A percentile compares a stretch with the other conserved stretches of the same genome.
Conservation (phyloP, 1,140 invertebrate genomes). For the Drosophila takahashii region DNA sequence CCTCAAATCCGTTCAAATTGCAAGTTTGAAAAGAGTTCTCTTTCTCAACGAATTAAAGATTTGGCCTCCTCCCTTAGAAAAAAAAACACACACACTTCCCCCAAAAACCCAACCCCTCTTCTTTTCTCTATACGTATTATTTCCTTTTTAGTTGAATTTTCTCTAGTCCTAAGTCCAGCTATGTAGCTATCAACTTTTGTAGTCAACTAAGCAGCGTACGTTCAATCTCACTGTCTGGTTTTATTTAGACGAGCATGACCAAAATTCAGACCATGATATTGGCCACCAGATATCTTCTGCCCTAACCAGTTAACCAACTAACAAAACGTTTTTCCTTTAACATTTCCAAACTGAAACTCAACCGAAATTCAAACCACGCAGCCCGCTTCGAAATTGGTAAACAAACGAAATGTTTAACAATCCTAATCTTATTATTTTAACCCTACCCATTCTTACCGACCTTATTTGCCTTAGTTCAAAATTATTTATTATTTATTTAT, state of each 20-base stretch:
- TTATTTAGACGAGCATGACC: slow-evolving; percentile 69
- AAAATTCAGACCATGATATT: slow-evolving; percentile 47
- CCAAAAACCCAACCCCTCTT: background rate
- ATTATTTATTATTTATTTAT: slow-evolving; percentile 38
- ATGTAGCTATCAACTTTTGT: slow-evolving; percentile 51
- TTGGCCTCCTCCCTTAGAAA: slow-evolving; percentile 28
- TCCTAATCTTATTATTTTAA: slow-evolving; percentile 24
- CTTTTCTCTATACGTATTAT: slow-evolving; percentile 25
- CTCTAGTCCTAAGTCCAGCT: slow-evolving; percentile 30
- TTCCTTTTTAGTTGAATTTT: slow-evolving; percentile 47
- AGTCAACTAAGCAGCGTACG: slow-evolving; percentile 59
- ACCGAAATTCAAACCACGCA: slow-evolving; percentile 42
- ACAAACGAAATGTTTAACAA: slow-evolving; percentile 38
- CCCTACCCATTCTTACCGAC: slow-evolving; percentile 3
- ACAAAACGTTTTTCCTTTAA: slow-evolving; percentile 60
- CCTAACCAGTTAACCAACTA: slow-evolving; percentile 44
- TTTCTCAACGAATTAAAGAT: slow-evolving; percentile 33
- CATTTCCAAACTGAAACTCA: slow-evolving; percentile 46
- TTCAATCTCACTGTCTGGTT: slow-evolving; percentile 79
- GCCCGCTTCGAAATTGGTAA: slow-evolving; percentile 61
- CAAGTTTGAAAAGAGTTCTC: slow-evolving; percentile 80
- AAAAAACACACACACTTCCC: slow-evolving; percentile 3
- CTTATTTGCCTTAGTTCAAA: slow-evolving; percentile 28
- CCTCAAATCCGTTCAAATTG: slow-evolving; percentile 43
- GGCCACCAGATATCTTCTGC: background rate